A percentile compares a stretch with the other conserved stretches of the same genome.
These are phyloP conservation scores for Cantharis lateralis DNA, from an alignment of 2,888 invertebrate species.

Conservation along the genomic window DNA sequence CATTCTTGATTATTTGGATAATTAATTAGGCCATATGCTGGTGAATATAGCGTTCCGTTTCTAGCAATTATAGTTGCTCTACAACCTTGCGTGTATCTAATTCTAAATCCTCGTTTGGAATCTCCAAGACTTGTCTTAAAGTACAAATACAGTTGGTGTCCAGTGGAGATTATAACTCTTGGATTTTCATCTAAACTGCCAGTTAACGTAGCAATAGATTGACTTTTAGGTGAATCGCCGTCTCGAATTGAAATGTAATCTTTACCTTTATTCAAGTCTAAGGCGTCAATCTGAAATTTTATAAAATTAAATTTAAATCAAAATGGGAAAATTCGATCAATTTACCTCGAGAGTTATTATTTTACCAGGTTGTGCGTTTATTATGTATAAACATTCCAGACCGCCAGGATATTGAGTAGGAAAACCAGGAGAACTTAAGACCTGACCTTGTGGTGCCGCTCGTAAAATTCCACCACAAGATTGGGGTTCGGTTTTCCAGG, in stretches of 20 bases:
- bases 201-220: slow-evolving; percentile 81
- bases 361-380: slow-evolving; percentile 87
- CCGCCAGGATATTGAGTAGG: slow-evolving; percentile 94
- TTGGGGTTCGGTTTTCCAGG: slow-evolving; percentile 94
- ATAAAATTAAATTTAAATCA: background rate
- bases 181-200: slow-evolving; percentile 78
- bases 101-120: slow-evolving; percentile 87
- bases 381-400: slow-evolving; percentile 91
- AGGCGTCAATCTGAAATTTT: slow-evolving; percentile 69
- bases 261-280: slow-evolving; percentile 79
- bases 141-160: slow-evolving; percentile 86
- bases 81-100: slow-evolving; percentile 85
- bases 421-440: slow-evolving; percentile 88
- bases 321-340: slow-evolving; percentile 5
- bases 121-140: slow-evolving; percentile 90
- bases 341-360: slow-evolving; percentile 87
- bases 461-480: slow-evolving; percentile 86
- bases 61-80: slow-evolving; percentile 81
- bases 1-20: slow-evolving; percentile 95
- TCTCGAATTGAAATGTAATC: slow-evolving; percentile 91
- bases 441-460: slow-evolving; percentile 87
- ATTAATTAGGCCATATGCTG: slow-evolving; percentile 81
- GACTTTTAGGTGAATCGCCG: slow-evolving; percentile 85
- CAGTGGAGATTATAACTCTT: slow-evolving; percentile 86
- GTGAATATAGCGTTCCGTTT: slow-evolving; percentile 87